These are phyloP conservation scores for Neoaliturus tenellus DNA, from an alignment of 2,888 invertebrate species.

Conservation along the genomic window DNA sequence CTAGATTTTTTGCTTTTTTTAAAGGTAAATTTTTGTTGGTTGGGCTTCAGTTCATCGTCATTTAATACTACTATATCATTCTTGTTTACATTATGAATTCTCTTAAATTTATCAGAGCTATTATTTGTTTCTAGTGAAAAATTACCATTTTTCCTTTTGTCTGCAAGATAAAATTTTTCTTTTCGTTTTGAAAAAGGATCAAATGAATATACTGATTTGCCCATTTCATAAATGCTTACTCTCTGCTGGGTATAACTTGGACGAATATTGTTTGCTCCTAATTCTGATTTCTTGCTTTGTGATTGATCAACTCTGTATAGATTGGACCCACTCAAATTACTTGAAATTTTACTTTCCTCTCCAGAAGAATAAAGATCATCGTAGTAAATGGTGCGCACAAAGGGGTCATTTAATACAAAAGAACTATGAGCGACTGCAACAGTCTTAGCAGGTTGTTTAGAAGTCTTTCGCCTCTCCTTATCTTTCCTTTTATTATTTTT, in stretches of 20 bases:
- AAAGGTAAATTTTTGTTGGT: not conserved
- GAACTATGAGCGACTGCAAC: not conserved
- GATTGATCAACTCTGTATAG: not conserved
- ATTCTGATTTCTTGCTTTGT: not conserved
- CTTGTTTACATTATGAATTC: not conserved
- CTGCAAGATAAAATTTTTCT: not conserved
- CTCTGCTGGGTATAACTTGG: not conserved
- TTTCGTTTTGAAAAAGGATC: not conserved
- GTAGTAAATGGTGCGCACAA: not conserved
- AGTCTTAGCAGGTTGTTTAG: not conserved
- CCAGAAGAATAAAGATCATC: not conserved
- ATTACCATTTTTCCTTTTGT: not conserved
- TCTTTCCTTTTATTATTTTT: not conserved
- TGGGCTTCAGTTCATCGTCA: not conserved
- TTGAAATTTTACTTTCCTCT: not conserved
- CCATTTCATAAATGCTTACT: not conserved
- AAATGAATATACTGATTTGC: not conserved
- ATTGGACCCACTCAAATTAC: not conserved
- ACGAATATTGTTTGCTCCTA: not conserved
- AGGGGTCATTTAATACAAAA: not conserved
- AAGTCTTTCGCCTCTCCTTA: not conserved
- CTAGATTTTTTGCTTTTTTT: not conserved
- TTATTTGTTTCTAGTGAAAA: not conserved
- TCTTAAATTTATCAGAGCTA: not conserved
- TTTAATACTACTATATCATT: slow-evolving; percentile 6